A percentile compares a stretch with the other conserved stretches of the same genome.
Evolutionary conservation across 2,888 invertebrate genomes (phyloP).

Genomic region (Sarcophaga subvicina): DNA sequence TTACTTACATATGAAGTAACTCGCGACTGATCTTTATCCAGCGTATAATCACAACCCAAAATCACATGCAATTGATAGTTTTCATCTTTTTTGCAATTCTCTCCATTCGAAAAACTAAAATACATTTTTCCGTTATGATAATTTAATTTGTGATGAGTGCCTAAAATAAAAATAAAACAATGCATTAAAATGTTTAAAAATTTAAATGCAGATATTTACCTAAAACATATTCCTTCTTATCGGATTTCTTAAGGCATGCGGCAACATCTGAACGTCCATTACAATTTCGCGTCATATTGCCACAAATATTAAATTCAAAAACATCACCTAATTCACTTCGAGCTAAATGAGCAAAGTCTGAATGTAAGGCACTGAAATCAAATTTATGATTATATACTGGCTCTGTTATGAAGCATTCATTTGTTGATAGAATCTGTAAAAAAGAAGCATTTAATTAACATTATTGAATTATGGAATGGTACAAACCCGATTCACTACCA

Average conservation of each 20-base stretch:
- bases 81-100: conserved; percentile 75
- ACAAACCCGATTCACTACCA: no score
- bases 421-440: conserved; percentile 73
- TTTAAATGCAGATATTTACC: conserved; percentile 72
- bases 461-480: no score
- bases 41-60: conserved; percentile 79
- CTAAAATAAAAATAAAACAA: conserved; percentile 68
- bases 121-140: conserved; percentile 79
- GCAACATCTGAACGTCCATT: conserved; percentile 75
- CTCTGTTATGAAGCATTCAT: conserved; percentile 77
- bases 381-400: conserved; percentile 80
- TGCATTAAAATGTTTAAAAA: neutral
- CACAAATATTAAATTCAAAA: conserved; percentile 80
- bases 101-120: conserved; percentile 78
- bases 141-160: conserved; percentile 77
- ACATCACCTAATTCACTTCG: conserved; percentile 73
- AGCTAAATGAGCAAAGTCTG: conserved; percentile 77
- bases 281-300: conserved; percentile 76
- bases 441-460: neutral
- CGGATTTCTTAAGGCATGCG: conserved; percentile 78
- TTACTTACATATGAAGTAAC: conserved; percentile 77
- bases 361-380: conserved; percentile 76
- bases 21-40: conserved; percentile 75
- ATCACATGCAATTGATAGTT: conserved; percentile 76
- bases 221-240: conserved; percentile 76